Conservation (phyloP, 2,113 vertebrate species). For the Irena cyanogastra region DNA sequence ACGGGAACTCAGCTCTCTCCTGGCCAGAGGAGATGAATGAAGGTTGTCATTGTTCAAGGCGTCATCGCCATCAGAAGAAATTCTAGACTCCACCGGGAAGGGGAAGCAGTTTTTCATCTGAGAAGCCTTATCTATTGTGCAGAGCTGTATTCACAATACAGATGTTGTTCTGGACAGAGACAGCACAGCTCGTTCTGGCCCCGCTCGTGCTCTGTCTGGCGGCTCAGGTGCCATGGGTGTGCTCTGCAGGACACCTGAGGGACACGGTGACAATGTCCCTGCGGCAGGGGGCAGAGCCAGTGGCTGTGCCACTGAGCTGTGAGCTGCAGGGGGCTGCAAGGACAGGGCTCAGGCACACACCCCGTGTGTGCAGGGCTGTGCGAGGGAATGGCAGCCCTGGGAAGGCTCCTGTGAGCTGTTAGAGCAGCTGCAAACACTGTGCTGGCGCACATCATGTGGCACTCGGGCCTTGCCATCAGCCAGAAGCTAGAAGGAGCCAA, state of each 20-base stretch:
- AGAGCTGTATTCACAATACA: background rate
- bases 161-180: background rate
- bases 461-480: background rate
- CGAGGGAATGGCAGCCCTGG: background rate
- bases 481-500: background rate
- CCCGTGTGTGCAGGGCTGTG: background rate
- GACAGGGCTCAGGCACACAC: background rate
- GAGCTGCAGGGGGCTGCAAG: background rate
- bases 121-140: constrained; percentile 17
- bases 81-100: background rate
- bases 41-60: constrained; percentile 47
- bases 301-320: background rate
- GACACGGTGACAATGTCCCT: background rate
- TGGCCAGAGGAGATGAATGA: constrained; percentile 47
- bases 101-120: constrained; percentile 44
- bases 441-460: background rate
- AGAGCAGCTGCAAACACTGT: background rate
- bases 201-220: rapidly evolving
- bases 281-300: background rate
- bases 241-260: background rate
- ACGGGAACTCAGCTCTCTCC: constrained; percentile 24
- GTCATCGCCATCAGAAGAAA: constrained; percentile 24
- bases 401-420: background rate
- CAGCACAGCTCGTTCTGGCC: background rate
- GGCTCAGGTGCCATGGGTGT: rapidly evolving